Base-by-base conservation (phyloP, 2,113 vertebrate species). In the Typhlomys cinereus region DNA sequence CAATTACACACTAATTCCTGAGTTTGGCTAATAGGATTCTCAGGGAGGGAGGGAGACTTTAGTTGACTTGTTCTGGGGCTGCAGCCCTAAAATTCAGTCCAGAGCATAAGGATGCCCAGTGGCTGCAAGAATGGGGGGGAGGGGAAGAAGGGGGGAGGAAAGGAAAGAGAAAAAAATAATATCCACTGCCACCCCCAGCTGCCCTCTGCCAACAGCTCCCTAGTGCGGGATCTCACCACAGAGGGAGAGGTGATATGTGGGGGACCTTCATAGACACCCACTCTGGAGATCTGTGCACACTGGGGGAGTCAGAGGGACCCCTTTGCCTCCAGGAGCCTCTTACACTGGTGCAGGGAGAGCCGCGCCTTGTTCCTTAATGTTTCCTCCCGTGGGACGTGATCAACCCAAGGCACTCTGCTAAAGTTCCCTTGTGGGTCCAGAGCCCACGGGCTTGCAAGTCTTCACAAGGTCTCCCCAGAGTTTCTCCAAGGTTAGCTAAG, bases 11-110 rank as follows among this genome's bases (percentile, higher is more conserved):
- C 54, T n/a, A 66, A 87, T 94, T 54, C 85, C 61, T 76, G 64
- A 44, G 46, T 89, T 91, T 90, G 70, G 66, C 66, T 92, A 91
- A 70, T 17, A 39, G 80, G 69, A 54, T 92, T 69, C 81, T 85
- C 46, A 0, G 18, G 67, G 59, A 73, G 85, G 59, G 48, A n/a
- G n/a, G n/a, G n/a, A n/a, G 52, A 31, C 66, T 75, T 85, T 4
- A 34, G 7, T 57, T 78, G 74, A 29, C 41, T 46, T 2, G 29
- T 59, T 75, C 17, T n/a, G 0, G 5, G 7, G 69, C 80, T 20
- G 23, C 46, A 75, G 64, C 50, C 70, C 36, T 66, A 17, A 21
- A 75, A 39, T 0, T 1, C 17, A 29, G 48, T 27, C 73, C 48
- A 7, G 64, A 20, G 18, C 0, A 4, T 0, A 34, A 7, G 18